Base-by-base conservation (phyloP, 2,888 invertebrate species). In the Melieria picta region DNA sequence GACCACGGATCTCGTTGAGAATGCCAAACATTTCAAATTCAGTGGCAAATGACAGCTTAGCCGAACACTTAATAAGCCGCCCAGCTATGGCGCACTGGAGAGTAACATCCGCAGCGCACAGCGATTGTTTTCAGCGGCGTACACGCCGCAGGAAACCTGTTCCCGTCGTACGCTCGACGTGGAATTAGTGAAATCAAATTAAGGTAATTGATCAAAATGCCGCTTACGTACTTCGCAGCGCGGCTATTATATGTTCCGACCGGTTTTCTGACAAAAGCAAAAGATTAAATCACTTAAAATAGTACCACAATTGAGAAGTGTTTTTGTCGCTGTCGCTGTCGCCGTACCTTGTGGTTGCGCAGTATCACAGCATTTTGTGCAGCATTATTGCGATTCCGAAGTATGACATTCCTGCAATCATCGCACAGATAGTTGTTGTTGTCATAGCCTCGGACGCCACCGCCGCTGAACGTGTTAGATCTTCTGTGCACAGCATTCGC, bases 311-410 rank as follows among this genome's bases (percentile, higher is more conserved):
- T 63, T 69, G 48, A 56, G 6, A 63, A 69, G 43, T 69, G 43
- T 30, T 69, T 67, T 61, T 43, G 16, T 30, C 65, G 3, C 7
- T 42, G 10, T 11, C 60, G 10, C 48, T 50, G 30, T 6, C 7
- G 7, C 5, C n/a, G 74, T 75, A 76, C 77, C 75, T 74, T 72
- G 73, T 74, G 72, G 6, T 76, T 73, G 43, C 78, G 75, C 65
- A 74, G 72, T 73, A 77, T 76, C 65, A 78, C 74, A 57, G 77
- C 80, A 70, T 81, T 80, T 72, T 79, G 79, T 70, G 81, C 82
- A 55, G 77, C 76, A 78, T 86, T 85, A 76, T 80, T 84, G 70
- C 79, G 81, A 80, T 86, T 86, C 71, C 80, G 78, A 71, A 83
- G 81, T 69, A 83, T 77, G 72, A 85, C 82, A 75, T 79, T 80